Conservation (phyloP, 2,113 vertebrate species). For the Pedetes capensis region DNA sequence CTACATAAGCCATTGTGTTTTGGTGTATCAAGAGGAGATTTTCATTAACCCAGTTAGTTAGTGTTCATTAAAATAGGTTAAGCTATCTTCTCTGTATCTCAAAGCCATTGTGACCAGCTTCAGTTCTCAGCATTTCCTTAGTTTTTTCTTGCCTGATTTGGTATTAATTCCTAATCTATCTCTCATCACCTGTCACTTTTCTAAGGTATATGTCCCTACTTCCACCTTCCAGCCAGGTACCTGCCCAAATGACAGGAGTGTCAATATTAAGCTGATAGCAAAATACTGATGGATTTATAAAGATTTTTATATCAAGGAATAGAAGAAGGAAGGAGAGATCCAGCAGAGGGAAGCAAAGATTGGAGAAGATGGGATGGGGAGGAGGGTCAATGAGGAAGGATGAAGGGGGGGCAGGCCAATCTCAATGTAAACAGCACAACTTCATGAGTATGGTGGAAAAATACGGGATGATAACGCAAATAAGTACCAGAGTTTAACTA, state of each 20-base stretch:
- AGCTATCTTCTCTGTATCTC: not conserved
- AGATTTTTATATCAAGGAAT: not conserved
- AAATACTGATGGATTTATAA: not conserved
- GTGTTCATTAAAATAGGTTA: not conserved
- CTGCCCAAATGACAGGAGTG: not conserved
- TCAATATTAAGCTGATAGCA: not conserved
- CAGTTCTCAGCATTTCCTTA: not conserved
- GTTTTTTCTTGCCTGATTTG: conserved; percentile 21
- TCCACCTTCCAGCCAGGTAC: not conserved
- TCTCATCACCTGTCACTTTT: not conserved
- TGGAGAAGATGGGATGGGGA: too few relatives aligned
- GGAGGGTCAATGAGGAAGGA: too few relatives aligned
- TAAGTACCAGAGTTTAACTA: too few relatives aligned
- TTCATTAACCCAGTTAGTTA: conserved; percentile 19
- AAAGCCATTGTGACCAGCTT: not conserved
- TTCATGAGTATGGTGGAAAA: too few relatives aligned
- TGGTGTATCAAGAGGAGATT: not conserved
- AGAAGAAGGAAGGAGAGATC: too few relatives aligned
- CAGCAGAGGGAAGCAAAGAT: too few relatives aligned
- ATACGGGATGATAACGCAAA: too few relatives aligned
- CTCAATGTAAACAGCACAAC: too few relatives aligned
- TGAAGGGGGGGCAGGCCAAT: too few relatives aligned
- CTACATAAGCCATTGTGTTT: conserved; percentile 37
- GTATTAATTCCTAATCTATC: conserved; percentile 18
- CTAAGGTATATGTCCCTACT: not conserved